Percentiles rank a stretch among this genome's conserved stretches.
Evolutionary conservation across 2,888 invertebrate genomes (phyloP).

Genomic region (Coecobrya sp.): DNA sequence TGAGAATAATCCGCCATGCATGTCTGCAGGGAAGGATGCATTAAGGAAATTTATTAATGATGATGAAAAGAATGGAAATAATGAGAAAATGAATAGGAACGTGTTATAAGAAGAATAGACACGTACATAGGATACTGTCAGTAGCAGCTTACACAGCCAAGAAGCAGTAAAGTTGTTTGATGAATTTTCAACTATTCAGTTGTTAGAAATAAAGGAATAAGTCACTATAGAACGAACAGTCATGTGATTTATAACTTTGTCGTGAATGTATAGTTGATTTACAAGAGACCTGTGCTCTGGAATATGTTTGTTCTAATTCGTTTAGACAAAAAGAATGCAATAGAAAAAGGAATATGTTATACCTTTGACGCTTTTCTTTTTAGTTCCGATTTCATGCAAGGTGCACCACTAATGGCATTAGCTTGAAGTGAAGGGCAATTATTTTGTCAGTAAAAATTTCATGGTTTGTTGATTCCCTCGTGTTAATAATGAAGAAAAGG

Average conservation of each 20-base stretch:
- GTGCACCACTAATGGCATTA: neutral
- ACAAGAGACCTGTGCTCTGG: neutral
- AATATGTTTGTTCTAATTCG: slow-evolving; percentile 27
- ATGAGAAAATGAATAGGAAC: slow-evolving; percentile 10
- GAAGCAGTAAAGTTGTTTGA: slow-evolving; percentile 2
- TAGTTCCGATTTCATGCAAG: neutral
- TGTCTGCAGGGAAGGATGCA: neutral
- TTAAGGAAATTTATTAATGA: slow-evolving; percentile 41
- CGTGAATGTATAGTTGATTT: neutral
- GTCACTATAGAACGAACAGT: neutral
- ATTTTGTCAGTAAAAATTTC: slow-evolving; percentile 64
- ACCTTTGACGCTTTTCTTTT: neutral
- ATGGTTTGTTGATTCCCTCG: slow-evolving; percentile 16
- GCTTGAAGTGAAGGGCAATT: slow-evolving; percentile 67
- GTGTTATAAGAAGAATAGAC: neutral
- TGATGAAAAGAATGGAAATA: neutral
- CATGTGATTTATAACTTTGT: slow-evolving; percentile 27
- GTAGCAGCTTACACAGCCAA: neutral
- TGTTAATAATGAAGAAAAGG: neutral
- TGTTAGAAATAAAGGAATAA: neutral
- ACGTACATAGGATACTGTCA: no score
- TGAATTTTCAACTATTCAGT: neutral
- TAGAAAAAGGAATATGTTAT: neutral
- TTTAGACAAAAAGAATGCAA: neutral
- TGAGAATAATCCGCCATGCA: slow-evolving; percentile 29